Percentiles rank a stretch among this genome's conserved stretches.
Evolutionary conservation across 1,140 invertebrate genomes (phyloP).

Genomic region (Heliconius hermathena): DNA sequence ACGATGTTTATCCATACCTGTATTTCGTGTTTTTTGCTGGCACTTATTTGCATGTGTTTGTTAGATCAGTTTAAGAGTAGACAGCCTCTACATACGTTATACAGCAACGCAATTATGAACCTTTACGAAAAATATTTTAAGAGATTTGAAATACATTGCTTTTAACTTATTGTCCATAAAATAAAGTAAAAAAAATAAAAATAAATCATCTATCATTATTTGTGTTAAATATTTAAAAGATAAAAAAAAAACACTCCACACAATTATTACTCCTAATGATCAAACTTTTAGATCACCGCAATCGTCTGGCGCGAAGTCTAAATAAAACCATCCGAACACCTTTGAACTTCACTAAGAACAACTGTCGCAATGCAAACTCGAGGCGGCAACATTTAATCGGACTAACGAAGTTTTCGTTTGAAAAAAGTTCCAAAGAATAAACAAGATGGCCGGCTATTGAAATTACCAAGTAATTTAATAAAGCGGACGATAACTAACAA

Average conservation of each 20-base stretch:
- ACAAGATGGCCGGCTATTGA: constrained; percentile 56
- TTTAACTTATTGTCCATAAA: too few species aligned
- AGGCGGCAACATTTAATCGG: constrained; percentile 30
- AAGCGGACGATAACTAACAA: constrained; percentile 61
- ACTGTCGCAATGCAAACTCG: constrained; percentile 19
- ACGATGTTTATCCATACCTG: too few species aligned
- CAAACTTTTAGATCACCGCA: neutral
- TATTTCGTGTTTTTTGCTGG: too few species aligned
- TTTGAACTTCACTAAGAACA: constrained; percentile 17
- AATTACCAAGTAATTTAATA: constrained; percentile 74
- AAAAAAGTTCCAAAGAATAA: constrained; percentile 50
- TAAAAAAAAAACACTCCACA: neutral
- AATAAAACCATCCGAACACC: neutral
- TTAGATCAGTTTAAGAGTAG: too few species aligned
- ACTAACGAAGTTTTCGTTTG: constrained; percentile 27
- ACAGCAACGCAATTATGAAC: too few species aligned
- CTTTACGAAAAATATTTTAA: too few species aligned
- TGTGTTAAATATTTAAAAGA: neutral
- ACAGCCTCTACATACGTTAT: too few species aligned
- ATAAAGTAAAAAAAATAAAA: too few species aligned
- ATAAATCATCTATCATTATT: too few species aligned
- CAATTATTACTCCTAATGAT: neutral
- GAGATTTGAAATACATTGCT: too few species aligned
- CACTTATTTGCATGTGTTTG: too few species aligned
- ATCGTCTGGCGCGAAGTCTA: neutral